Base-by-base conservation (phyloP, 2,888 invertebrate species). In the Drosophila eohydei region DNA sequence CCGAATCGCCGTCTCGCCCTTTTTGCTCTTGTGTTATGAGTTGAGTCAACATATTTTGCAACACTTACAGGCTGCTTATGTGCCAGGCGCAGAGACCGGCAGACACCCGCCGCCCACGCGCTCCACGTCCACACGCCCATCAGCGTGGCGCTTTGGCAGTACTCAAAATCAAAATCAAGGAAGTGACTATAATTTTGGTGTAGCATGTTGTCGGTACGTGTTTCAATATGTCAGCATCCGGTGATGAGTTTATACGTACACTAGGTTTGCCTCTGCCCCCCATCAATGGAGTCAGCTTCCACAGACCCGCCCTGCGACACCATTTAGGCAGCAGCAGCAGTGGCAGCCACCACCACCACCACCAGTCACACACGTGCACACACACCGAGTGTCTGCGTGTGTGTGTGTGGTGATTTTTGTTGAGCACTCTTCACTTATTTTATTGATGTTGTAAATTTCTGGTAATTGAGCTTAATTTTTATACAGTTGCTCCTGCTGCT, bases 151-250 rank as follows among this genome's bases (percentile, higher is more conserved):
- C 61, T 61, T 51, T 56, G 76, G 67, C 64, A 85, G 85, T 78
- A 80, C 86, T 85, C 88, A 89, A 91, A 91, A 91, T 91, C 91
- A 90, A 90, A 91, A 89, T 90, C 86, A 80, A 89, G 89, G 87
- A 91, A 91, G 89, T 90, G 87, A 86, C 88, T 89, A 90, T 91
- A 92, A 91, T 91, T 91, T 90, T 88, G 90, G 87, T 89, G 91
- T 90, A 91, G 89, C 91, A 91, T 91, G 88, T 88, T 91, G 90
- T 78, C 82, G 90, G 88, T 92, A 91, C 92, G 91, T 91, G 91
- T 89, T 88, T 87, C 88, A 91, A 90, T 91, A 90, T 87, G 86
- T 87, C 82, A 86, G 88, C 81, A 84, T 88, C 84, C 86, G 85
- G 88, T 88, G 89, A 89, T 89, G 88, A 86, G 87, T 90, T 85